These are phyloP conservation scores for Pollenia labialis DNA, from an alignment of 2,888 invertebrate genomes.

Conservation along the genomic window DNA sequence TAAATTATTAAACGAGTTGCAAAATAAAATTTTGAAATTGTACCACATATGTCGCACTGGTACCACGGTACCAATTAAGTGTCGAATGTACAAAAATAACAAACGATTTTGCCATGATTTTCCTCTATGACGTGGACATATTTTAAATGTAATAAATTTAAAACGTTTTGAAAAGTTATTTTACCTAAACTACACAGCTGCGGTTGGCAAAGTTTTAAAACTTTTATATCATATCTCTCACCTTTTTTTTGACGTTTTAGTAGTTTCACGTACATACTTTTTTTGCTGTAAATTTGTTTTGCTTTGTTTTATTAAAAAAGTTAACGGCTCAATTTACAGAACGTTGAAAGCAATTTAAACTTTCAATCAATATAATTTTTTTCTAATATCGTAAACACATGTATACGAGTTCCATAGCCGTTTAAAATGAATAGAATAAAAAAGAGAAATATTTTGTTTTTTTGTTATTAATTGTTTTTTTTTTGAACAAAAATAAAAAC, in stretches of 20 bases:
- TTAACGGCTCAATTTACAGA: slow-evolving; percentile 40
- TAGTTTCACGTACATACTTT: background rate
- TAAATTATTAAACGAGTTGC: no score
- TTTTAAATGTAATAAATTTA: slow-evolving; percentile 17
- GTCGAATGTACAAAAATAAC: no score
- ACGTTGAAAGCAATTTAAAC: slow-evolving; percentile 18
- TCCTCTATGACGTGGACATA: background rate
- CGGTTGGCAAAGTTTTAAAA: slow-evolving; percentile 31
- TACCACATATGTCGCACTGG: no score
- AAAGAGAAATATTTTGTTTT: no score
- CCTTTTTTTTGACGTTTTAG: background rate
- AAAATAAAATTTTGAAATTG: no score
- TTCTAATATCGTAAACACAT: no score
- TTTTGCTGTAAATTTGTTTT: background rate
- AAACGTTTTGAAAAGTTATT: slow-evolving; percentile 29
- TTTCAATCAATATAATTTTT: background rate
- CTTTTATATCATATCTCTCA: slow-evolving; percentile 1
- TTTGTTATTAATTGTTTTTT: no score
- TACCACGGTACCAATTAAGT: no score
- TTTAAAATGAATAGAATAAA: no score
- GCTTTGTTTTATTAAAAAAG: slow-evolving; percentile 1
- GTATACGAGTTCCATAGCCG: no score
- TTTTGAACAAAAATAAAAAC: no score
- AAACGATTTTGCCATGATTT: no score
- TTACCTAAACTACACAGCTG: slow-evolving; percentile 20